Evolutionary conservation across 2,797 vertebrate species (phyloP).

Genomic region (Columba guinea): DNA sequence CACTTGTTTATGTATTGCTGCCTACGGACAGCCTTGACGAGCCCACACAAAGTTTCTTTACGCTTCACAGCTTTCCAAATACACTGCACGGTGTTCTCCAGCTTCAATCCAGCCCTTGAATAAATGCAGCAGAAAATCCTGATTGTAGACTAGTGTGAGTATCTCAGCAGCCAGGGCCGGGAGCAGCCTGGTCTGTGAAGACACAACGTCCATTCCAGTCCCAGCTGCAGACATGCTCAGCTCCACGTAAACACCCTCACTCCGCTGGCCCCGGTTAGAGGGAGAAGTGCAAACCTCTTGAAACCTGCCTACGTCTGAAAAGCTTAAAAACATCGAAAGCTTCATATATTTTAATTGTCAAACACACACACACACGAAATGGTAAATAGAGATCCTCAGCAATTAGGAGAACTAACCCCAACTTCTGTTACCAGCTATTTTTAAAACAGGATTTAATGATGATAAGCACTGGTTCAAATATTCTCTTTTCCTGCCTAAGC

Average conservation of each 20-base stretch:
- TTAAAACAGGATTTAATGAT: not conserved
- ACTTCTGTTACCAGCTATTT: not conserved
- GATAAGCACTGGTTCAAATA: not conserved
- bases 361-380: not conserved
- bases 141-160: not conserved
- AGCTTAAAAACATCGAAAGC: not conserved
- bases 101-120: not conserved
- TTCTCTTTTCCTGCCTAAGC: not conserved
- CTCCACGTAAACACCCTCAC: not conserved
- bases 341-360: not conserved
- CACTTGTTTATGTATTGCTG: not conserved
- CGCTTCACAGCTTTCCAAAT: not conserved
- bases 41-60: not conserved
- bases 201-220: not conserved
- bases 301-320: not conserved
- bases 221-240: not conserved
- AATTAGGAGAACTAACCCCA: not conserved
- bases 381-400: not conserved
- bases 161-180: not conserved
- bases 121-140: not conserved
- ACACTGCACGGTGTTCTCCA: not conserved
- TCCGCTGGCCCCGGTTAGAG: not conserved
- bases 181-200: not conserved
- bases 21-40: not conserved
- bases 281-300: not conserved